Evolutionary conservation across 2,113 vertebrate species (phyloP), one percentile per base, ranked within the genome.

Genomic region (Larimichthys polyactis): DNA sequence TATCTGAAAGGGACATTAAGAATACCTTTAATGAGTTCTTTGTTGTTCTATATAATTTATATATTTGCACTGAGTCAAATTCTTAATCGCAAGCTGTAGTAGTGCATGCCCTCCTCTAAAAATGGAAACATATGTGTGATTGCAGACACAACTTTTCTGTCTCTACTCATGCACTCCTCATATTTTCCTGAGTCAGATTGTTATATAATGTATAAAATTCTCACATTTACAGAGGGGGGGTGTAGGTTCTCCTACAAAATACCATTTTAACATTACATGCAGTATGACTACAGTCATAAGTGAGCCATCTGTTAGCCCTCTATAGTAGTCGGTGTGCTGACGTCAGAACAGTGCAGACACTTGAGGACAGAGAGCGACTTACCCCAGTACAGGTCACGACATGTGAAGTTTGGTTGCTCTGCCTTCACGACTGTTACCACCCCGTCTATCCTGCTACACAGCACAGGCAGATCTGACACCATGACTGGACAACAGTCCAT

Each of bases 401-500:
- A 75, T 2, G 15, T n/a, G 12, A 73, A 75, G 76, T 75, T 64
- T 64, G 79, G 48, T 43, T 75, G 83, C 54, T 85, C 90, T 48
- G 86, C 66, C 79, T 87, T 90, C 73, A 93, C 89, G 1, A 90
- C 71, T 1, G 92, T 87, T n/a, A 94, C 88, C 51, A 83, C 85
- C 48, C 87, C 87, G 17, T 92, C 89, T 55, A 92, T 92, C 70
- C 91, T 87, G 81, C 92, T 89, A 63, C 89, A 90, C 66, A 92
- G 11, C 71, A 92, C 90, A 5, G 90, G 92, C 64, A 91, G 74
- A 55, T 89, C 88, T 46, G 90, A 85, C 71, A 90, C 90, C 86
- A 90, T 55, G 36, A 91, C 79, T 29, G 90, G 87, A 87, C 92
- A 94, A 65, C 92, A 92, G 72, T 91, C 89, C 93, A 94, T 94